Conservation (phyloP, 1,140 invertebrate genomes). For the Zaprionus capensis region DNA sequence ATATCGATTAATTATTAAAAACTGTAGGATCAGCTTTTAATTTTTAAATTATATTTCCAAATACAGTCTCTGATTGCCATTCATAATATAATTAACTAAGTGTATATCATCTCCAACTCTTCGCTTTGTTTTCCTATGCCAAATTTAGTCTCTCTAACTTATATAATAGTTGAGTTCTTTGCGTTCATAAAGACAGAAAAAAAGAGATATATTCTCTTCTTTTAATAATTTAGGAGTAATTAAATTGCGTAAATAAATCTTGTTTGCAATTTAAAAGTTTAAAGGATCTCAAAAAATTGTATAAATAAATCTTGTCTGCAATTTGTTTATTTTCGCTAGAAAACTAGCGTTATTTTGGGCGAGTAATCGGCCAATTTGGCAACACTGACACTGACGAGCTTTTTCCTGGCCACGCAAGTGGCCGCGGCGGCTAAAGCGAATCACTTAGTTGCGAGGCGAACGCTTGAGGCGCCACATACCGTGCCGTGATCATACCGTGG, state of each 20-base stretch:
- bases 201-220: background rate
- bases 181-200: background rate
- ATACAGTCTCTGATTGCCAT: too few relatives aligned
- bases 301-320: background rate
- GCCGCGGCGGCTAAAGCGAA: slow-evolving; percentile 19
- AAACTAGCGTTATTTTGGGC: background rate
- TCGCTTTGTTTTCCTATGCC: background rate
- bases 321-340: slow-evolving; percentile 36
- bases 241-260: background rate
- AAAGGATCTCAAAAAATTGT: too few relatives aligned
- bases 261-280: background rate
- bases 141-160: background rate
- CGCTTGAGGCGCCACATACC: slow-evolving; percentile 53
- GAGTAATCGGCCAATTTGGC: background rate
- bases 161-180: background rate
- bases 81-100: too few relatives aligned
- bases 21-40: too few relatives aligned
- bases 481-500: slow-evolving; percentile 31
- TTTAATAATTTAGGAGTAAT: too few relatives aligned
- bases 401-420: slow-evolving; percentile 56
- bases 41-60: too few relatives aligned
- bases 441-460: slow-evolving; percentile 62
- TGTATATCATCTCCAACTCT: too few relatives aligned
- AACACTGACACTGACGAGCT: slow-evolving; percentile 41
- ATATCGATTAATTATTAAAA: too few relatives aligned